phyloP scores from a whole-genome alignment of 2,113 vertebrate species.

The Boleophthalmus pectinirostris region DNA sequence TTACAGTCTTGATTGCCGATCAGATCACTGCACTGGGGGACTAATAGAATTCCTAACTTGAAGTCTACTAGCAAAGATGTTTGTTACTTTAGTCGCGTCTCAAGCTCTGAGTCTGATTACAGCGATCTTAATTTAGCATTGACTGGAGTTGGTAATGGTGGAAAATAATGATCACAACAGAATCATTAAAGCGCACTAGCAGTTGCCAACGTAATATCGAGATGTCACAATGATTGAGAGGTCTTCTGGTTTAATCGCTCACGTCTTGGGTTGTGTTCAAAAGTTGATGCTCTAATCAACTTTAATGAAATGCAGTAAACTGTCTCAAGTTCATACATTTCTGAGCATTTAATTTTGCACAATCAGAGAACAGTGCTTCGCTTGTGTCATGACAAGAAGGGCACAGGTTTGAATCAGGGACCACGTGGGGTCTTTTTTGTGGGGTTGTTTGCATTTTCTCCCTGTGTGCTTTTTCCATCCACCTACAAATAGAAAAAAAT shows the following conservation, averaged over 20 bases:
- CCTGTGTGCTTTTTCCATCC: neutral
- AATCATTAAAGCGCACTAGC: neutral
- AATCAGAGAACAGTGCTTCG: neutral
- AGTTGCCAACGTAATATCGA: neutral
- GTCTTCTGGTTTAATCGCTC: neutral
- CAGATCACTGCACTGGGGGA: conserved; percentile 32
- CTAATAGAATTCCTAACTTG: conserved; percentile 34
- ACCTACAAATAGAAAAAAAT: too few species aligned
- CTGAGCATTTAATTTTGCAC: neutral
- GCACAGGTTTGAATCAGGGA: neutral
- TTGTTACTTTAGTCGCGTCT: conserved; percentile 46
- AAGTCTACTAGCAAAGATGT: conserved; percentile 48
- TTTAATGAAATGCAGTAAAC: neutral
- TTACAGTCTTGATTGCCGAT: conserved; percentile 22
- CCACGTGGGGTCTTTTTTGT: neutral
- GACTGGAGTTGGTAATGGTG: neutral
- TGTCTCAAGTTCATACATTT: neutral
- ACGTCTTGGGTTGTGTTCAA: neutral
- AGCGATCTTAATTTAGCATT: conserved; percentile 11
- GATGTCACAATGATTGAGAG: neutral
- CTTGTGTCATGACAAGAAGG: neutral
- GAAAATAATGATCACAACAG: neutral
- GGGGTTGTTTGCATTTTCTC: neutral
- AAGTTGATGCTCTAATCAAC: neutral
- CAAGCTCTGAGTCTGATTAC: conserved; percentile 9